These are phyloP conservation scores for Cephalopachus bancanus DNA, from an alignment of 2,797 vertebrate species.

Conservation along the genomic window DNA sequence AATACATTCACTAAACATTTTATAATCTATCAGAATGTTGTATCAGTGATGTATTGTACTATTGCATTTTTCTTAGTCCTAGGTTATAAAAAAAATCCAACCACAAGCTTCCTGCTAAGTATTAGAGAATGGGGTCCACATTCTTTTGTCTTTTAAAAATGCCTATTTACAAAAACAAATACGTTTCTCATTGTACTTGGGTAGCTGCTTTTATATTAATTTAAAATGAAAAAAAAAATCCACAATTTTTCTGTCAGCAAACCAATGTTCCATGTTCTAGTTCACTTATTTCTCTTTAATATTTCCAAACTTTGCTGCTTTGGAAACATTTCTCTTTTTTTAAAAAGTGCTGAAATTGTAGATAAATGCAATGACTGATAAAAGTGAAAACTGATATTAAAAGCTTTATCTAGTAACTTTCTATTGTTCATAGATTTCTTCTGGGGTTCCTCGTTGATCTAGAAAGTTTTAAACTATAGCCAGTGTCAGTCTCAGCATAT, in stretches of 20 bases:
- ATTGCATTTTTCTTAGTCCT: slow-evolving; percentile 80
- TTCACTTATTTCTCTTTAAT: slow-evolving; percentile 74
- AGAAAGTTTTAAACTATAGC: slow-evolving; percentile 27
- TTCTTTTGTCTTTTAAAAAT: slow-evolving; percentile 71
- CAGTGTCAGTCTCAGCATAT: not conserved
- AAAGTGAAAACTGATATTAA: slow-evolving; percentile 54
- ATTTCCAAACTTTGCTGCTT: slow-evolving; percentile 66
- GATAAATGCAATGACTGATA: slow-evolving; percentile 37
- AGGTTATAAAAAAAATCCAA: slow-evolving; percentile 82
- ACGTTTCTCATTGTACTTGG: slow-evolving; percentile 64
- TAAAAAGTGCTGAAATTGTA: not conserved
- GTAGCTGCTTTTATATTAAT: slow-evolving; percentile 65
- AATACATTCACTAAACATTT: slow-evolving; percentile 87
- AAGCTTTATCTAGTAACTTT: slow-evolving; percentile 57
- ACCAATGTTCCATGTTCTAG: slow-evolving; percentile 57
- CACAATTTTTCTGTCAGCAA: slow-evolving; percentile 65
- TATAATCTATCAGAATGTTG: slow-evolving; percentile 85
- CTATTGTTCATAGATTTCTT: slow-evolving; percentile 42
- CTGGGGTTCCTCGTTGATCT: slow-evolving; percentile 56
- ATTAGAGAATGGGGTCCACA: slow-evolving; percentile 74
- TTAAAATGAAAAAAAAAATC: not conserved
- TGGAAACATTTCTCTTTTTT: slow-evolving; percentile 45
- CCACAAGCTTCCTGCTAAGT: slow-evolving; percentile 79
- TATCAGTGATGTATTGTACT: slow-evolving; percentile 86
- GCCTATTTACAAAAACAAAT: slow-evolving; percentile 84